Percentiles rank a stretch among this genome's conserved stretches.
These are phyloP conservation scores for Gavialis gangeticus DNA, from an alignment of 2,113 vertebrate species.

Conservation along the genomic window DNA sequence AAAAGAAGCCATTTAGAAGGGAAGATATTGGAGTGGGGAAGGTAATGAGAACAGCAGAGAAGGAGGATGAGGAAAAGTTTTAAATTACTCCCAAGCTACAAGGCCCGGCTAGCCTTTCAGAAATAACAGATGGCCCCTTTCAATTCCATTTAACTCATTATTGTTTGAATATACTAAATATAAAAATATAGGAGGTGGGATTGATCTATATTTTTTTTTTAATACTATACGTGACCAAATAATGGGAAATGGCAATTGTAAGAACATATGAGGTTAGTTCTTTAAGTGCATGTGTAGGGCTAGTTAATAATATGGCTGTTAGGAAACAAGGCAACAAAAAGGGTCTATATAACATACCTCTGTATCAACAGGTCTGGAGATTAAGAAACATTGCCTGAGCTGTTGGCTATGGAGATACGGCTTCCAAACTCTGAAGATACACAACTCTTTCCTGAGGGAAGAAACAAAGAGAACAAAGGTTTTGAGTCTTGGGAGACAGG, in stretches of 20 bases:
- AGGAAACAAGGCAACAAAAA: background rate
- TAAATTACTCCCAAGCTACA: background rate
- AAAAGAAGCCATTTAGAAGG: background rate
- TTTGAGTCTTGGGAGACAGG: background rate
- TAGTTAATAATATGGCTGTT: background rate
- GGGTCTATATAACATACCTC: background rate
- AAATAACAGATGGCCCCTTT: background rate
- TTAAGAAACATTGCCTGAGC: background rate
- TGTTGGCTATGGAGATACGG: background rate
- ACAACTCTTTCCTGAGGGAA: background rate
- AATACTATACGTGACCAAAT: background rate
- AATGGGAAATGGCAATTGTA: background rate
- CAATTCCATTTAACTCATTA: background rate
- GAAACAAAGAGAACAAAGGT: background rate
- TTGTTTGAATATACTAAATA: background rate
- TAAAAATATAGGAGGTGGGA: accelerated
- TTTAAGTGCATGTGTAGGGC: background rate
- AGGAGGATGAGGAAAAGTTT: background rate
- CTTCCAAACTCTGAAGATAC: background rate
- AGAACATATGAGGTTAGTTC: background rate
- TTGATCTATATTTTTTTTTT: too few relatives aligned
- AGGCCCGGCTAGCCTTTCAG: background rate
- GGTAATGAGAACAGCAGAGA: background rate
- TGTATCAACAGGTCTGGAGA: background rate
- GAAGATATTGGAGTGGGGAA: background rate